Evolutionary conservation across 2,113 vertebrate genomes (phyloP), one percentile per base, ranked within the genome.

Genomic region (Pipa parva): DNA sequence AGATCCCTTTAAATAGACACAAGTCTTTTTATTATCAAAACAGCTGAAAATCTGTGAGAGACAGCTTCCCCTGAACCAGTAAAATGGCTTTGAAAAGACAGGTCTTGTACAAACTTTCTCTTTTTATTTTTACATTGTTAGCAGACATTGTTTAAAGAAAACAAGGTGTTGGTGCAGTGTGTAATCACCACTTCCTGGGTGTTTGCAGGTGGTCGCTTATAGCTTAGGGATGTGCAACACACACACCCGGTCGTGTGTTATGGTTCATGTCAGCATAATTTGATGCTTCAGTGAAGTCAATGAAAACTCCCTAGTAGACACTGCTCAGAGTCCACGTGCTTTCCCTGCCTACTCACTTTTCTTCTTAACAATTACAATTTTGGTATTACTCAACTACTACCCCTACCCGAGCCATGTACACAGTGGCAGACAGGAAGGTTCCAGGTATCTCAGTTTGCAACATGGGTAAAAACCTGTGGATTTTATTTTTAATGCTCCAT

Each of bases 171-270:
- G 33, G 10, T 24, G 13, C 29, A n/a, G 5, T 5, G 4, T n/a
- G 45, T 31, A 13, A 15, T 36, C 56, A 48, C 50, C 55, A 68
- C 56, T 51, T 68, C 65, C 65, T 68, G 65, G 65, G 65, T 59
- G 65, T 59, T 26, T 21, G 22, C 20, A 51, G 20, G 46, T 48
- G 65, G 45, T 59, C 56, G 17, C 22, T 46, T 22, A 49, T 27
- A 33, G 29, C 24, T 51, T 58, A 21, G 56, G 65, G 56, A 55
- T 36, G 48, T 39, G 1, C 22, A n/a, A 46, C 29, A 59, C 65
- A 59, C 65, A 68, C 65, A 2, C 65, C 56, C 17, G 29, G 9
- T n/a, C 24, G 45, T 59, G 45, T 59, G 29, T 51, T 51, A 33
- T 21, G 7, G 15, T 39, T 48, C 15, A n/a, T 68, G 65, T 68